Conservation (phyloP, 2,797 vertebrate genomes). For the Furcifer pardalis region DNA sequence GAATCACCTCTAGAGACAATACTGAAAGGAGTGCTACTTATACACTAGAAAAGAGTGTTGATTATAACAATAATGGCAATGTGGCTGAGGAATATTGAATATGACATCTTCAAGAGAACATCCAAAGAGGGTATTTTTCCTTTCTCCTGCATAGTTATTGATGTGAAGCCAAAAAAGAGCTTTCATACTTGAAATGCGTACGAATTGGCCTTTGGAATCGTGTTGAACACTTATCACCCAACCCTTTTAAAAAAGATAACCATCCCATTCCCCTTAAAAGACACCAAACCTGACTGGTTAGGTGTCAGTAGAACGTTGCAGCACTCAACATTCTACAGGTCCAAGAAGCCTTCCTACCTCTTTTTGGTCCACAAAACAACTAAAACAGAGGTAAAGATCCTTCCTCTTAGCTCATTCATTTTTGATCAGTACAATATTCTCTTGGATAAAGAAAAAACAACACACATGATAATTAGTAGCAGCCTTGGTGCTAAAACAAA, state of each 20-base stretch:
- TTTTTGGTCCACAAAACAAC: background rate
- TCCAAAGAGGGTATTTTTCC: background rate
- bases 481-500: background rate
- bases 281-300: constrained; percentile 6
- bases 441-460: accelerated
- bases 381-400: constrained; percentile 43
- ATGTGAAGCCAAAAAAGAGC: constrained; percentile 29
- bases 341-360: constrained; percentile 13
- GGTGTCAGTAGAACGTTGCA: constrained; percentile 33
- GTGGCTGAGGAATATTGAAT: background rate
- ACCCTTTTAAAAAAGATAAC: constrained; percentile 5
- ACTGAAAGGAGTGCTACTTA: background rate
- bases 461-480: background rate
- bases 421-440: accelerated
- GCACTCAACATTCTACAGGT: constrained; percentile 7
- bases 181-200: constrained; percentile 43
- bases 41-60: background rate
- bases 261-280: constrained; percentile 2
- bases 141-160: constrained; percentile 6
- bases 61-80: constrained; percentile 18
- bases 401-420: constrained; percentile 3
- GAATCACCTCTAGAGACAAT: background rate
- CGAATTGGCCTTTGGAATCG: constrained; percentile 37
- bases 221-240: constrained; percentile 2
- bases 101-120: background rate